Base-by-base conservation (phyloP, 1,140 invertebrate species). In the Homalodisca vitripennis region DNA sequence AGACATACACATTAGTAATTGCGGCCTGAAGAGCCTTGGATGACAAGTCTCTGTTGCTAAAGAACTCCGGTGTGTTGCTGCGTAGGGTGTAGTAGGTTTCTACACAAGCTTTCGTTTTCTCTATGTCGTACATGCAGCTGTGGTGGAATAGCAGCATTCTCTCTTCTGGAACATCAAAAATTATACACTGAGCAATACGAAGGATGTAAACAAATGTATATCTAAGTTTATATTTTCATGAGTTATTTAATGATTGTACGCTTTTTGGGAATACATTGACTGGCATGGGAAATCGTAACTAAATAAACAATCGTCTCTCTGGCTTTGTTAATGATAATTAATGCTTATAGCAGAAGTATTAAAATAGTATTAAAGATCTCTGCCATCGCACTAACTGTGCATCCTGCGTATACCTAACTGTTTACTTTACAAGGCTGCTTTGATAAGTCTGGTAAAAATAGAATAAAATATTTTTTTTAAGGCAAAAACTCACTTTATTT, bases 101-200 rank as follows among this genome's bases (percentile, higher is more conserved):
- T 30, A 75, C 72, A 47, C 74, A 74, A 47, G 24, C 69, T 62
- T 70, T 74, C 3, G 73, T 74, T 13, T 70, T 48, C n/a, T 73
- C 74, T 66, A 74, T 14, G 31, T 75, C 34, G 51, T 70, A 75
- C 71, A 65, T 73, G 62, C 74, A 75, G 64, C 73, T 74, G 64
- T 72, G 71, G 26, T 73, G 68, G 31, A 75, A 74, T 29, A 74
- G 55, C 41, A 74, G 71, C 13, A 75, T 66, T 72, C 87, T 84
- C 29, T 82, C 78, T 75, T 89, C 86, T 74, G 67, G 14, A 65
- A 55, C 69, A 71, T 29, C 30, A 3, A 60, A 51, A 30, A 71
- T 17, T 62, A 47, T 12, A 22, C 29, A 47, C 13, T n/a, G 3
- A 3, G 3, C 1, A 20, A n/a, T 65, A 31, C 26, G n/a, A 6